Evolutionary conservation across 2,888 invertebrate species (phyloP), one percentile per base, ranked within the genome.

Genomic region (Pardosa pseudoannulata): DNA sequence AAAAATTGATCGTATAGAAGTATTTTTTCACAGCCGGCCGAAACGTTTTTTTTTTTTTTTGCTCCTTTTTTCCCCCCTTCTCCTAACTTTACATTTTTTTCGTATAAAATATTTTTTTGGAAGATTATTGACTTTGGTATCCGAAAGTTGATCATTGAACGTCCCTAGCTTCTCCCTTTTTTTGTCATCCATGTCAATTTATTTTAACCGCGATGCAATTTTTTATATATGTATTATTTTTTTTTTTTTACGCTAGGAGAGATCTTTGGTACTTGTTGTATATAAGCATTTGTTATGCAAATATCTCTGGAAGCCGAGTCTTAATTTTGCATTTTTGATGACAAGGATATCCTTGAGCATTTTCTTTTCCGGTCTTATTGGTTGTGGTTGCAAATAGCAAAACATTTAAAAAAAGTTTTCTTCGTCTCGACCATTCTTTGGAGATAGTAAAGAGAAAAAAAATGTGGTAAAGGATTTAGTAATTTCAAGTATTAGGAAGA

Each of bases 101-200:
- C 29, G 23, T 36, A 65, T 23, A 64, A 65, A 65, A 75, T 64
- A 56, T 41, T 67, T 73, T 79, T 83, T 78, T 2, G 27, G 67
- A 36, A 67, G 73, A 73, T 83, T 78, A 83, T 73, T 83, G 83
- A 82, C 73, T 81, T 46, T 23, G 16, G 71, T 13, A 23, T 46
- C 7, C 13, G 6, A 29, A 65, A 71, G 36, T 29, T 46, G 46
- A 71, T n/a, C 46, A 41, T 28, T 46, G 46, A 27, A 71, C 39
- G 1, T 41, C 19, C 1, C 28, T 19, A 23, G 5, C 56, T 23
- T 23, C 11, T 68, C 36, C 19, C 11, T 36, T 68, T 36, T 46
- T 46, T 46, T 46, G 46, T 46, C 46, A 16, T 46, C 23, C 56
- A 56, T 23, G 56, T 56, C 56, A 56, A 56, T 56, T 56, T 56